phyloP scores from a whole-genome alignment of 2,888 invertebrate genomes.

The Dyspetes luteomarginatus region DNA sequence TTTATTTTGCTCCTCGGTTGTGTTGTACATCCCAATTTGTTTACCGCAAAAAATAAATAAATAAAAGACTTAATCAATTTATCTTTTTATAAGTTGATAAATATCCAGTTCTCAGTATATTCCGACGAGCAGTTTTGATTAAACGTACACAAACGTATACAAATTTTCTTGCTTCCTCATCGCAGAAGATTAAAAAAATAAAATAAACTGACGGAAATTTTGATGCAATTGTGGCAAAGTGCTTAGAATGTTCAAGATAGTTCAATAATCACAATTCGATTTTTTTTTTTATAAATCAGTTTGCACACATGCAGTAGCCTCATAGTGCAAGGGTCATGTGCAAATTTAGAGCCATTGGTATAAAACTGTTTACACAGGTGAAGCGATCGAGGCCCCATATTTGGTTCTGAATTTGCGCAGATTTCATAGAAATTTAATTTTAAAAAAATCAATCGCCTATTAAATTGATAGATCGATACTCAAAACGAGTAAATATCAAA shows the following conservation, averaged over 20 bases:
- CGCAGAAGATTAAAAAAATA: background rate
- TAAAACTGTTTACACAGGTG: too few species aligned
- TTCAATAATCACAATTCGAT: background rate
- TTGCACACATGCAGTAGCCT: too few species aligned
- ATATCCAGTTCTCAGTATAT: background rate
- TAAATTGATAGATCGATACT: too few species aligned
- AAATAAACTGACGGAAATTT: background rate
- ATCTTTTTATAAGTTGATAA: background rate
- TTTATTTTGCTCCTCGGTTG: background rate
- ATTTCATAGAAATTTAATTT: too few species aligned
- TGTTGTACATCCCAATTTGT: background rate
- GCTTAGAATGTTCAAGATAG: background rate
- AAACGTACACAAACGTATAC: background rate
- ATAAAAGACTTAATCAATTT: background rate
- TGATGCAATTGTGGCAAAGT: background rate
- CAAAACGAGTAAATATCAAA: too few species aligned
- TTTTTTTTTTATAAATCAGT: too few species aligned
- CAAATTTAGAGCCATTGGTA: too few species aligned
- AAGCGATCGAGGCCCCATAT: too few species aligned
- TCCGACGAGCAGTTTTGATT: background rate
- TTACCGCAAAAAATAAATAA: background rate
- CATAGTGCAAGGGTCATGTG: too few species aligned
- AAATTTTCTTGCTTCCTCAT: background rate
- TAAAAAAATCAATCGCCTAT: too few species aligned
- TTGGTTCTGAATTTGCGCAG: too few species aligned